Base-by-base conservation (phyloP, 2,797 vertebrate genomes). In the Phoebastria nigripes region DNA sequence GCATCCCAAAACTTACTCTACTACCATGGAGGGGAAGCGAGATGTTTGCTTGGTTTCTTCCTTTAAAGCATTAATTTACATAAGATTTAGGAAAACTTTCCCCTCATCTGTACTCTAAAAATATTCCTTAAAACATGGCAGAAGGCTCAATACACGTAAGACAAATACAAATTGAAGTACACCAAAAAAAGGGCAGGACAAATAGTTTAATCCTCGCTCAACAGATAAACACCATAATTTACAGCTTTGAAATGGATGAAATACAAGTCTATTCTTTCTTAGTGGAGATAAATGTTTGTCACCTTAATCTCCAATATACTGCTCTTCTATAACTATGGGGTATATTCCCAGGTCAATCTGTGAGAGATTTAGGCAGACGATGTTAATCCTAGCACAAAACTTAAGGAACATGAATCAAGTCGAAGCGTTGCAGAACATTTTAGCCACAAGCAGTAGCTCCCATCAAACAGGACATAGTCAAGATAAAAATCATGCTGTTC, bases 281-380 rank as follows among this genome's bases (percentile, higher is more conserved):
- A 66, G 24, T 31, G 14, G 59, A 88, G 41, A 88, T 42, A 90
- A 92, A 92, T 11, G 22, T 81, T 72, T 80, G 78, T 31, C 84
- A 74, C 35, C n/a, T n/a, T 87, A 15, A 67, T 71, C 66, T 89
- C 84, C 61, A 91, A 62, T 51, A 71, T 6, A 26, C 42, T 82
- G 15, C 52, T 87, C 62, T 90, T 87, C 76, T 44, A 1, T 85
- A 95, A 95, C 55, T 35, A 17, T 8, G 18, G 31, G 41, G 17
- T 77, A 85, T 42, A 85, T 49, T 97, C 90, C 49, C 80, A 78
- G 49, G 72, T 95, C 74, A 91, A 42, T 77, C 80, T 89, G 56
- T 47, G 44, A 26, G 41, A 93, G 79, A 93, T 84, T 87, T n/a
- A 71, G 59, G 81, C 41, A 89, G 47, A 61, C 3, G 4, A 77